Percentiles rank a stretch among this genome's conserved stretches.
phyloP scores from a whole-genome alignment of 2,888 invertebrate genomes.

The Agrotis clavis region DNA sequence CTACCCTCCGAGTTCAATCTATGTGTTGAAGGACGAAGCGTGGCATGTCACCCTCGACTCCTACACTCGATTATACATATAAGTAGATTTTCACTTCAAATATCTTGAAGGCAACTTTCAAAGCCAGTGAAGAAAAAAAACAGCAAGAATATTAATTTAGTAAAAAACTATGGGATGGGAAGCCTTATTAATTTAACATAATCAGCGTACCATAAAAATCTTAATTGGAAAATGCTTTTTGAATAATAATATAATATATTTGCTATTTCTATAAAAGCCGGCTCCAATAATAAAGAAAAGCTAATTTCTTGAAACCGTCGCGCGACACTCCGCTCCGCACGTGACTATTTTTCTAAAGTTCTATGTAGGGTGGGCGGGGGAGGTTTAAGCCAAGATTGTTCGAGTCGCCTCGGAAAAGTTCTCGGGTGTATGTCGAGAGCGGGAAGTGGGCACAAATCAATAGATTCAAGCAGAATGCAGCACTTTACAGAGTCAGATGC shows the following conservation, averaged over 20 bases:
- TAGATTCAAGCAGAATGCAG: slow-evolving; percentile 50
- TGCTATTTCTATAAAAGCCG: neutral
- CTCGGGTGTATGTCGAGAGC: slow-evolving; percentile 57
- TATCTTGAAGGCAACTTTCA: slow-evolving; percentile 4
- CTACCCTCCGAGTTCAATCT: slow-evolving; percentile 66
- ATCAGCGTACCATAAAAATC: neutral
- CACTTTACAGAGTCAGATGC: slow-evolving; percentile 24
- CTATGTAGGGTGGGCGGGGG: slow-evolving; percentile 63
- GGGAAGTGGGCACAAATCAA: slow-evolving; percentile 57
- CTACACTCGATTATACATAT: slow-evolving; percentile 52
- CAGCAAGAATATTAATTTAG: neutral
- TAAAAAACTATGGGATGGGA: neutral
- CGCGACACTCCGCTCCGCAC: slow-evolving; percentile 21
- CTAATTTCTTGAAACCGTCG: slow-evolving; percentile 14
- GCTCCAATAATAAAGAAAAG: neutral
- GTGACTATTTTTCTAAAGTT: slow-evolving; percentile 54
- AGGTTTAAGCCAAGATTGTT: slow-evolving; percentile 50
- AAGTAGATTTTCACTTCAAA: slow-evolving; percentile 37
- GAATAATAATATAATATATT: neutral
- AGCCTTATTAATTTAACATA: neutral
- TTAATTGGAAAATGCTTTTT: neutral
- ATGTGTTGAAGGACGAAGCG: slow-evolving; percentile 60
- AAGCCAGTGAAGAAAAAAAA: slow-evolving; percentile 5
- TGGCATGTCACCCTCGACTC: slow-evolving; percentile 67
- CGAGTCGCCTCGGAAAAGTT: slow-evolving; percentile 46